Evolutionary conservation across 2,113 vertebrate species (phyloP).

Genomic region (Phalacrocorax brasilianus): DNA sequence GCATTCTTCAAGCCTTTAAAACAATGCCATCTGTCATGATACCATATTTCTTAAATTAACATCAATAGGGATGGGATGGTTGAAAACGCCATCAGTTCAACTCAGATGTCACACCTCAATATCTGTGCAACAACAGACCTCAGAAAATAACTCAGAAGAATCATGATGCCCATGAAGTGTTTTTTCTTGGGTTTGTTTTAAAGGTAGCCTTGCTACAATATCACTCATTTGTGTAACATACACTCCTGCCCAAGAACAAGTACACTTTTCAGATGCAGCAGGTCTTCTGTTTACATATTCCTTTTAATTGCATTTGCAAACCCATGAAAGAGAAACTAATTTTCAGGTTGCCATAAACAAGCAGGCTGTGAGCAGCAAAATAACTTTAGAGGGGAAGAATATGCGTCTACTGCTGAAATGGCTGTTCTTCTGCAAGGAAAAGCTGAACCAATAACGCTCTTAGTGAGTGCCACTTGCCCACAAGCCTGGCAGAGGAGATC

Average conservation of each 20-base stretch:
- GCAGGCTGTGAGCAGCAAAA: background rate
- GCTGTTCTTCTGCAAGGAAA: background rate
- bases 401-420: background rate
- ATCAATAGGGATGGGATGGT: background rate
- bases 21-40: background rate
- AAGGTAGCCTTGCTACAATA: background rate
- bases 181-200: background rate
- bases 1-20: background rate
- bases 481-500: background rate
- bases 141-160: background rate
- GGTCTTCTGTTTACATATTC: background rate
- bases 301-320: background rate
- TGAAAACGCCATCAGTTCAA: background rate
- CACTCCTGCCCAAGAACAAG: background rate
- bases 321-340: background rate
- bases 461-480: background rate
- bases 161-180: background rate
- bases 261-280: background rate
- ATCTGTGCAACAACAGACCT: background rate
- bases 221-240: background rate
- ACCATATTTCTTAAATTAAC: background rate
- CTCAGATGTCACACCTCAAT: background rate
- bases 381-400: background rate
- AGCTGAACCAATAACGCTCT: background rate
- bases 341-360: background rate